These are phyloP conservation scores for Allophyes oxyacanthae DNA, from an alignment of 2,888 invertebrate species.

Conservation along the genomic window DNA sequence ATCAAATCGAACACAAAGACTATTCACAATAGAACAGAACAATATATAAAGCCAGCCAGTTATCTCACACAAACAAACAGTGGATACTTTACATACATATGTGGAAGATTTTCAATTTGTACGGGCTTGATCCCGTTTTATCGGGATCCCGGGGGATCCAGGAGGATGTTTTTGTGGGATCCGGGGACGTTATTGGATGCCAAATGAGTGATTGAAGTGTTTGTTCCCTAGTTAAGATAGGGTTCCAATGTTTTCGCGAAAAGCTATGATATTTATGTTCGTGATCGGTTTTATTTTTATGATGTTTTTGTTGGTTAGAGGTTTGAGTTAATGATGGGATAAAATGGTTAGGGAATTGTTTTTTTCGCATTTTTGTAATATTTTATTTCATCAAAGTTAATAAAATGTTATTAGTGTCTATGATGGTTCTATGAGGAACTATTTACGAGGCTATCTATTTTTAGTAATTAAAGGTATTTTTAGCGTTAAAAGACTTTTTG, in stretches of 20 bases:
- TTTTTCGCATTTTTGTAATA: too few species aligned
- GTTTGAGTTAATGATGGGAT: too few species aligned
- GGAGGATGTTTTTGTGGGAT: slow-evolving; percentile 56
- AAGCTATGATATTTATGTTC: slow-evolving; percentile 48
- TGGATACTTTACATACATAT: slow-evolving; percentile 55
- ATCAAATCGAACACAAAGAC: slow-evolving; percentile 1
- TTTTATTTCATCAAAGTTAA: too few species aligned
- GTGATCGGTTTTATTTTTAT: too few species aligned
- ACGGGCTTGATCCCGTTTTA: slow-evolving; percentile 60
- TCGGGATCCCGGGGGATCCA: slow-evolving; percentile 56
- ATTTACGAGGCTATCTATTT: too few species aligned
- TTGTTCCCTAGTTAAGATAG: slow-evolving; percentile 58
- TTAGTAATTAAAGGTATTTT: too few species aligned
- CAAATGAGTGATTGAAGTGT: slow-evolving; percentile 61
- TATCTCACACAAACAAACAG: slow-evolving; percentile 40
- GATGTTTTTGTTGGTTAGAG: too few species aligned
- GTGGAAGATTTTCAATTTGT: slow-evolving; percentile 63
- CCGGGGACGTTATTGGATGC: slow-evolving; percentile 56
- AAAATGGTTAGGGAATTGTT: too few species aligned
- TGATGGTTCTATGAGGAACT: too few species aligned
- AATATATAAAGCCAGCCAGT: slow-evolving; percentile 15
- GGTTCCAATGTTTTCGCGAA: slow-evolving; percentile 48
- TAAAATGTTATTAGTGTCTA: too few species aligned
- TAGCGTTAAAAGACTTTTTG: too few species aligned
- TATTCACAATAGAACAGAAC: slow-evolving; percentile 12